These are phyloP conservation scores for Saccostrea cuccullata DNA, from an alignment of 1,140 invertebrate species.

Conservation along the genomic window DNA sequence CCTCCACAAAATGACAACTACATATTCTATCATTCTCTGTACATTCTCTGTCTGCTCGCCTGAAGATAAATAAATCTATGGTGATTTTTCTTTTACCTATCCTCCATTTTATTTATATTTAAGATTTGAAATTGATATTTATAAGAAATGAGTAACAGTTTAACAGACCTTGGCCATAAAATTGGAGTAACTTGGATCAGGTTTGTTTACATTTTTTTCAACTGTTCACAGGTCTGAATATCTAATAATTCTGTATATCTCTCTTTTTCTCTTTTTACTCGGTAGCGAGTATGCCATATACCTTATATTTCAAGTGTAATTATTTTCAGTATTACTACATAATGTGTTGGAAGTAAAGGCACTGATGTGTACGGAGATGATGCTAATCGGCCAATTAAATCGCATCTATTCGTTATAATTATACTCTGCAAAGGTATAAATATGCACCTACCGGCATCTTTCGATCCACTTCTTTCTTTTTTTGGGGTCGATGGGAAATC, in stretches of 20 bases:
- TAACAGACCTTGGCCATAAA: no score
- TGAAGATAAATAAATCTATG: conserved; percentile 2
- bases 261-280: no score
- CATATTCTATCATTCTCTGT: conserved; percentile 24
- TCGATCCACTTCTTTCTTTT: conserved; percentile 11
- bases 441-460: conserved; percentile 3
- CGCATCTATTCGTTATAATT: not conserved
- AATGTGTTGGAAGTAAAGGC: not conserved
- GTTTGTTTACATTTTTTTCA: no score
- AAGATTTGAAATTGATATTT: not conserved
- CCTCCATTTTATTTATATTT: no score
- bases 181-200: no score
- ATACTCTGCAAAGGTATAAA: not conserved
- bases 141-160: not conserved
- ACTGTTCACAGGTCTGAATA: no score
- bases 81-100: no score
- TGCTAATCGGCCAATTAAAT: not conserved
- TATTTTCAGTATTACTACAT: no score
- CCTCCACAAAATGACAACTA: conserved; percentile 33
- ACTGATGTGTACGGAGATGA: not conserved
- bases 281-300: no score
- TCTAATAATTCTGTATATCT: no score
- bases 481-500: conserved; percentile 1
- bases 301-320: no score
- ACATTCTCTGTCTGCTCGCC: conserved; percentile 10